These are phyloP conservation scores for Ptychadena robeensis DNA, from an alignment of 2,797 vertebrate species.

Conservation along the genomic window DNA sequence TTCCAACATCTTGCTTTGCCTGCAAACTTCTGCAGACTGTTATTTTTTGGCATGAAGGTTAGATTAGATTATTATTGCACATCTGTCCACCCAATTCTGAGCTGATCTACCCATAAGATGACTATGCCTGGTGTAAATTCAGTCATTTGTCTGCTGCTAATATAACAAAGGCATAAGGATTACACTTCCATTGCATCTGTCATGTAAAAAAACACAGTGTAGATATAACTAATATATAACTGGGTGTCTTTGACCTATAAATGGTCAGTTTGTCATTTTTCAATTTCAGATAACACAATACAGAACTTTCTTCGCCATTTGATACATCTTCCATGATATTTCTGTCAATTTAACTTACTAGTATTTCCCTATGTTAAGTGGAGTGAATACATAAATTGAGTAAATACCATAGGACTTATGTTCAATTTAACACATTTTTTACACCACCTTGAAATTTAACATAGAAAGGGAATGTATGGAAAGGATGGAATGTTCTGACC, in stretches of 20 bases:
- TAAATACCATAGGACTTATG: conserved; percentile 68
- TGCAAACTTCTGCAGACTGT: background rate
- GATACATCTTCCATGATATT: background rate
- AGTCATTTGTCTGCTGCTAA: background rate
- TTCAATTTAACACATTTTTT: conserved; percentile 70
- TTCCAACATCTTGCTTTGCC: background rate
- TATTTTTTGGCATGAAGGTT: background rate
- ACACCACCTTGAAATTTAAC: conserved; percentile 67
- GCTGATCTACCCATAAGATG: background rate
- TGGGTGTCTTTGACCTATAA: conserved; percentile 23
- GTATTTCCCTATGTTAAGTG: conserved; percentile 52
- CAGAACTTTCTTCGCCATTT: background rate
- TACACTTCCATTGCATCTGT: background rate
- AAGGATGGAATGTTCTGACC: conserved; percentile 67
- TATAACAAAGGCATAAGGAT: background rate
- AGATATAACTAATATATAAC: background rate
- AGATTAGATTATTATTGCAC: background rate
- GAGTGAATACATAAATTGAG: conserved; percentile 62
- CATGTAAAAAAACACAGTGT: background rate
- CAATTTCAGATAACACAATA: conserved; percentile 1
- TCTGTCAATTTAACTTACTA: background rate
- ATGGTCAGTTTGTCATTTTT: background rate
- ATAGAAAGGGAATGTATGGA: conserved; percentile 65
- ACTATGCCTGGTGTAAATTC: background rate
- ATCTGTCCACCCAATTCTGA: background rate